Evolutionary conservation across 2,113 vertebrate genomes (phyloP).

Genomic region (Taurulus bubalis): DNA sequence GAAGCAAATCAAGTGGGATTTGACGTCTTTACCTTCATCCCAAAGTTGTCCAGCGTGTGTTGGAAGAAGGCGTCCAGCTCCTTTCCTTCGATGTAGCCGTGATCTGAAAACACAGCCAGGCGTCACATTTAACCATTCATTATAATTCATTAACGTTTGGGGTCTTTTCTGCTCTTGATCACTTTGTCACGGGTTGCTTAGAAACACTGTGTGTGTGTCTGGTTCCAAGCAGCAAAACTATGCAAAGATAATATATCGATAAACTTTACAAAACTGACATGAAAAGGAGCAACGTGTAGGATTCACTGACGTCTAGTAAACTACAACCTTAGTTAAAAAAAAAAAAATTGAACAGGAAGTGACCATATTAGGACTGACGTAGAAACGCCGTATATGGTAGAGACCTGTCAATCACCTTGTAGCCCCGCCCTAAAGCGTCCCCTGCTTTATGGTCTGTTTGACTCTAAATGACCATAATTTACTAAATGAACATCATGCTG

Average conservation of each 20-base stretch:
- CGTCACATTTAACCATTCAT: background rate
- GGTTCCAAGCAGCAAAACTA: background rate
- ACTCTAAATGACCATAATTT: no score
- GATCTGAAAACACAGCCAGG: constrained; percentile 79
- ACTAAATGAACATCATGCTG: no score
- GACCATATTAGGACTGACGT: no score
- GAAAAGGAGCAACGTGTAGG: background rate
- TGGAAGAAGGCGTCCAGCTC: constrained; percentile 88
- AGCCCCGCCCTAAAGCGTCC: no score
- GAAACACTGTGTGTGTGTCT: background rate
- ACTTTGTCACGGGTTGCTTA: background rate
- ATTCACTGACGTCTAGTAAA: background rate
- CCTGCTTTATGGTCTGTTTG: no score
- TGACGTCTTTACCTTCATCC: constrained; percentile 83
- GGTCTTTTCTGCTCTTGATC: background rate
- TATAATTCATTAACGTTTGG: background rate
- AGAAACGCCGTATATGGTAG: no score
- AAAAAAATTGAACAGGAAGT: no score
- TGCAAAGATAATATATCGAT: background rate
- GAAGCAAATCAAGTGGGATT: background rate
- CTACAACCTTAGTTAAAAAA: no score
- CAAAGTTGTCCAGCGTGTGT: constrained; percentile 82
- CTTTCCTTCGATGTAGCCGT: constrained; percentile 88
- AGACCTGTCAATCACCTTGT: no score
- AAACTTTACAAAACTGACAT: background rate